Evolutionary conservation across 2,113 vertebrate genomes (phyloP).

Genomic region (Taurulus bubalis): DNA sequence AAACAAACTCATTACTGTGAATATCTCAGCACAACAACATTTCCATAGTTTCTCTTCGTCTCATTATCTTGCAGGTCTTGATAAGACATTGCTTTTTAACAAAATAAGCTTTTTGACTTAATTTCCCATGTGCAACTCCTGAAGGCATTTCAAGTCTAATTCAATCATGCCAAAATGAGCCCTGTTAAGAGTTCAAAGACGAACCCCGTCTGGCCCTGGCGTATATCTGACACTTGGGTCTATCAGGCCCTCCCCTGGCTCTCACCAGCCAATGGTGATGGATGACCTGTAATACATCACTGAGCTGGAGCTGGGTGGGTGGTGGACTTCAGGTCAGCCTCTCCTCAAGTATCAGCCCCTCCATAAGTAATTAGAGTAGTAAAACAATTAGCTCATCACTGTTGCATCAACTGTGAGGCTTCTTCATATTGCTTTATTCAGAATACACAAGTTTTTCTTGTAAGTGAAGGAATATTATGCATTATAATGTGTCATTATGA

Average conservation of each 20-base stretch:
- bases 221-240: slow-evolving; percentile 37
- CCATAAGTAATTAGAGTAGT: slow-evolving; percentile 15
- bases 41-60: slow-evolving; percentile 24
- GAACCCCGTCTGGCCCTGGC: slow-evolving; percentile 30
- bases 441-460: background rate
- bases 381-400: slow-evolving; percentile 26
- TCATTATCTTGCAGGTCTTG: slow-evolving; percentile 38
- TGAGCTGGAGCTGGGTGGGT: slow-evolving; percentile 26
- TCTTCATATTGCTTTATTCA: background rate
- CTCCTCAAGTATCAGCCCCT: slow-evolving; percentile 19
- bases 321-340: slow-evolving; percentile 13
- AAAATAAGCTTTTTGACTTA: slow-evolving; percentile 57
- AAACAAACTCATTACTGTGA: slow-evolving; percentile 36
- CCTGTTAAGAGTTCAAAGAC: slow-evolving; percentile 61
- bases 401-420: background rate
- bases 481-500: background rate
- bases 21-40: slow-evolving; percentile 25
- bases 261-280: slow-evolving; percentile 46
- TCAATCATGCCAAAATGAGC: slow-evolving; percentile 41
- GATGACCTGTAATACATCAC: slow-evolving; percentile 57
- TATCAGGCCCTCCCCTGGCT: slow-evolving; percentile 19
- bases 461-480: background rate
- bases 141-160: slow-evolving; percentile 51
- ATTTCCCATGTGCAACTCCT: slow-evolving; percentile 46
- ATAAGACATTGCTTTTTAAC: slow-evolving; percentile 36